Percentiles rank a stretch among this genome's conserved stretches.
Conservation (phyloP, 2,113 vertebrate species). For the Phyllostomus hastatus region DNA sequence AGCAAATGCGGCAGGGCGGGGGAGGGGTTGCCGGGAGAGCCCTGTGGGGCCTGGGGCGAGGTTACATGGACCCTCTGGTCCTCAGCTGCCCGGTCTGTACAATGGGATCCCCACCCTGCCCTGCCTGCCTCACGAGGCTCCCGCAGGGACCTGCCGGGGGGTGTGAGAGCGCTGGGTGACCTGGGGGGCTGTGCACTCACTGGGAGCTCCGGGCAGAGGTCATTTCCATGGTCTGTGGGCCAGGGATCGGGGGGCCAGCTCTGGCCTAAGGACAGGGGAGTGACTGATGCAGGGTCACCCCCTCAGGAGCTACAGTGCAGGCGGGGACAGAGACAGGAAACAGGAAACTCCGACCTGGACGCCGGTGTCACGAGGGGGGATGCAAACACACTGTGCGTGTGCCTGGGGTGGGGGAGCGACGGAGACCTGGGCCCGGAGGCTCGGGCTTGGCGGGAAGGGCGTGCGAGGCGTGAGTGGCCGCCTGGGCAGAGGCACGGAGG, state of each 20-base stretch:
- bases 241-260: background rate
- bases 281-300: background rate
- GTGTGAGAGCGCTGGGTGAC: accelerated
- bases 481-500: accelerated
- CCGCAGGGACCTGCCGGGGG: accelerated
- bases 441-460: background rate
- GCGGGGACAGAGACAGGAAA: background rate
- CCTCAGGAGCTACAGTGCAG: background rate
- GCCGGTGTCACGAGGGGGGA: accelerated
- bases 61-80: background rate
- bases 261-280: background rate
- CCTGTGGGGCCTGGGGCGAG: background rate
- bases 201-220: background rate
- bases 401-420: accelerated
- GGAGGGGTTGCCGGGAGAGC: background rate
- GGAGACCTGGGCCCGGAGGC: accelerated
- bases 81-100: background rate
- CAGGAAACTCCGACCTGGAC: accelerated
- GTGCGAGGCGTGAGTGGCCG: accelerated
- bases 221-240: background rate
- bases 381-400: accelerated
- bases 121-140: background rate
- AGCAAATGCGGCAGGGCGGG: background rate
- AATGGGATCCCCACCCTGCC: background rate
- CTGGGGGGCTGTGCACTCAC: background rate